These are phyloP conservation scores for Galerucella pusilla DNA, from an alignment of 2,888 invertebrate species.

Conservation along the genomic window DNA sequence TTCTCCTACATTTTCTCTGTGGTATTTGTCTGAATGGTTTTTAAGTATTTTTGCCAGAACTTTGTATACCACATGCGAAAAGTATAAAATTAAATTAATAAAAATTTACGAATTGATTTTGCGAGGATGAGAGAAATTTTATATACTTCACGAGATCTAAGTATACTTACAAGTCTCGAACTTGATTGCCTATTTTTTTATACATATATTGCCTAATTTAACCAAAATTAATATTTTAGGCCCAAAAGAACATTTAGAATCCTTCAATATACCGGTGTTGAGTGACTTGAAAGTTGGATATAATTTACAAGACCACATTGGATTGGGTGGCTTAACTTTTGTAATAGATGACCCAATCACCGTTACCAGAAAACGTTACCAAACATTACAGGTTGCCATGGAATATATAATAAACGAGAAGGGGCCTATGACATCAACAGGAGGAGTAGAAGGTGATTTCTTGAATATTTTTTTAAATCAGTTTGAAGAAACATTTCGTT, in stretches of 20 bases:
- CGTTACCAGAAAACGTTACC: constrained; percentile 81
- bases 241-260: constrained; percentile 78
- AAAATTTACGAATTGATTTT: no score
- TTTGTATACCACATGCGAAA: no score
- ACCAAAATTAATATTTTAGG: constrained; percentile 63
- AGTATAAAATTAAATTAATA: no score
- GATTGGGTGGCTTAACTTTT: constrained; percentile 86
- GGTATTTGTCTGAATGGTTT: no score
- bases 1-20: no score
- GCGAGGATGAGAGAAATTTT: no score
- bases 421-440: constrained; percentile 84
- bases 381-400: constrained; percentile 80
- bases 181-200: background rate
- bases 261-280: constrained; percentile 78
- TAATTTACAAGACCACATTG: constrained; percentile 90
- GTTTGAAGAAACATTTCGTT: no score
- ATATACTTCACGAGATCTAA: no score
- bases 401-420: constrained; percentile 84
- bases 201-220: no score
- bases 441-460: constrained; percentile 80
- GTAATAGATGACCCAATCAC: constrained; percentile 83
- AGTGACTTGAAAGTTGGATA: constrained; percentile 83
- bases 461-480: background rate
- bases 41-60: no score
- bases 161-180: no score